Conservation (phyloP, 2,113 vertebrate species). For the Piprites chloris region DNA sequence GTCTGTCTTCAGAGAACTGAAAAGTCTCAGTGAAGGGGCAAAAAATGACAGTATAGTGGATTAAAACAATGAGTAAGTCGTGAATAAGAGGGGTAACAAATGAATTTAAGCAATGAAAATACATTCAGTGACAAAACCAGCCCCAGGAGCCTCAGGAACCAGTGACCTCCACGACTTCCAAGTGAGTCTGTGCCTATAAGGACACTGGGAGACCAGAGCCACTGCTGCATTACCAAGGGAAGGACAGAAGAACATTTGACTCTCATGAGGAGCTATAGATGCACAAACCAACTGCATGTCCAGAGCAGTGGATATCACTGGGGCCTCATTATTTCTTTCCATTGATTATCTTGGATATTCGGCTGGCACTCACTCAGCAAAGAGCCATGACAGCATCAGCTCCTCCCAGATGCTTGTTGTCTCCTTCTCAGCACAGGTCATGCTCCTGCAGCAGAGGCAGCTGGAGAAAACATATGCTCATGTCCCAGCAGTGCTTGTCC, state of each 20-base stretch:
- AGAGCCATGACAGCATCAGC: rapidly evolving
- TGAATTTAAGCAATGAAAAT: neutral
- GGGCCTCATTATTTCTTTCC: neutral
- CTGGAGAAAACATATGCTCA: neutral
- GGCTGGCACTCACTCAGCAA: neutral
- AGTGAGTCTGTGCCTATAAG: neutral
- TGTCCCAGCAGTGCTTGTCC: neutral
- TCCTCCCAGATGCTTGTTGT: neutral
- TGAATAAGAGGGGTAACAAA: neutral
- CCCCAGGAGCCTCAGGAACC: neutral
- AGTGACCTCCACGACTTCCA: rapidly evolving
- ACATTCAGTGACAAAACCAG: neutral
- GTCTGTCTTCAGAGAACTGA: neutral
- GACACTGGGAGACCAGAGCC: neutral
- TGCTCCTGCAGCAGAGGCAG: neutral
- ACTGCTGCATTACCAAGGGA: neutral
- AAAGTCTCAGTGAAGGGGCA: neutral
- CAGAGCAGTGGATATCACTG: neutral
- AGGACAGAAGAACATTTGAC: neutral
- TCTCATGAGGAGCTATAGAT: neutral
- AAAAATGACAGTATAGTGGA: neutral
- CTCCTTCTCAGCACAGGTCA: neutral
- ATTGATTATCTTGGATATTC: neutral
- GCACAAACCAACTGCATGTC: neutral
- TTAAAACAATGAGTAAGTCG: neutral